Evolutionary conservation across 2,888 invertebrate species (phyloP).

Genomic region (Diadegma fenestrale): DNA sequence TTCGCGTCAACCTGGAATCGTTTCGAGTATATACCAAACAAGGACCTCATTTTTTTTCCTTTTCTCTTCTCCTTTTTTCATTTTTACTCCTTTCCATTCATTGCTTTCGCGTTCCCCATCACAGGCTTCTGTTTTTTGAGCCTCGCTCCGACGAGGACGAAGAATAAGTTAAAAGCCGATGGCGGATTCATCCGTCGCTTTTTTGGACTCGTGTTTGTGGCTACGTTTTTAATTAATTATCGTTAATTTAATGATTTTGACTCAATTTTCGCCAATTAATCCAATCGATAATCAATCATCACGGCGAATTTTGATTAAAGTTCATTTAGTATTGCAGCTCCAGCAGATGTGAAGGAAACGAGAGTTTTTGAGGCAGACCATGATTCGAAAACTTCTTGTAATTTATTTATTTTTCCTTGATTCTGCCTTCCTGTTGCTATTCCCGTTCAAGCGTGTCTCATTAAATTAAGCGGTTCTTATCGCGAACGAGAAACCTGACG

Average conservation of each 20-base stretch:
- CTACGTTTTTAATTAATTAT: background rate
- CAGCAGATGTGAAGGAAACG: conserved; percentile 43
- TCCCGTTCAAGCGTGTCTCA: conserved; percentile 58
- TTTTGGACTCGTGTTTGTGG: background rate
- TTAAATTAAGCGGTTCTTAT: conserved; percentile 70
- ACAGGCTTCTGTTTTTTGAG: conserved; percentile 22
- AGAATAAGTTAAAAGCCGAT: conserved; percentile 22
- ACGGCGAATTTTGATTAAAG: background rate
- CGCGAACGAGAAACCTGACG: conserved; percentile 54
- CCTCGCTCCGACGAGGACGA: background rate
- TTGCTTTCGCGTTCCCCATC: conserved; percentile 38
- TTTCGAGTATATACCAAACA: conserved; percentile 44
- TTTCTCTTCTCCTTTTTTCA: conserved; percentile 19
- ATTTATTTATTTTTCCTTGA: conserved; percentile 13
- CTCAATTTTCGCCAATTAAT: background rate
- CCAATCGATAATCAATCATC: conserved; percentile 6
- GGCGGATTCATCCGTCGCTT: background rate
- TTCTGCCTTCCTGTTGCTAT: conserved; percentile 14
- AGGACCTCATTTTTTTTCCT: conserved; percentile 19
- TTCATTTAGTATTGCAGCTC: background rate
- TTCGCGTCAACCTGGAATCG: conserved; percentile 58
- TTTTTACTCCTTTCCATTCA: conserved; percentile 31
- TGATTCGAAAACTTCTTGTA: conserved; percentile 53
- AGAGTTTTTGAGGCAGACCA: conserved; percentile 71
- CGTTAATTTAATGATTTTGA: background rate